Base-by-base conservation (phyloP, 2,113 vertebrate species). In the Tragelaphus strepsiceros region DNA sequence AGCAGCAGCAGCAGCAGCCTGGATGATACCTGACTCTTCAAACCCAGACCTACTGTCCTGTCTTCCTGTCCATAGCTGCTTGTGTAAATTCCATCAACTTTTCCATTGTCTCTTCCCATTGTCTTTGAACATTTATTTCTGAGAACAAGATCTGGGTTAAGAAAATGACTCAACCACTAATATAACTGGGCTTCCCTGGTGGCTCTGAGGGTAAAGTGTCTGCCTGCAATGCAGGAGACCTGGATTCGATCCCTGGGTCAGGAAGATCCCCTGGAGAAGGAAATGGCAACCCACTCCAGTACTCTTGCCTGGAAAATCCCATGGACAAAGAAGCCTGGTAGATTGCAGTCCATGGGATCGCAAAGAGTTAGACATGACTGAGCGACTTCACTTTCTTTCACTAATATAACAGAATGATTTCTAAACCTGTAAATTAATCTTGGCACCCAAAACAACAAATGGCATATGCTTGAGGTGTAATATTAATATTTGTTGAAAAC, bases 41-140 rank as follows among this genome's bases (percentile, higher is more conserved):
- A 92, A 81, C 21, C 24, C 54, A 85, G 12, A 77, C 22, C n/a
- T 84, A 19, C 39, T 95, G 11, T 12, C 32, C n/a, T 51, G 1
- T 87, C 53, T 39, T 89, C 16, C n/a, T n/a, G 10, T 71, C 19
- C 80, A 3, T 71, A 95, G 17, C 67, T 85, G 39, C 84, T 80
- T 67, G 5, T 46, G 1, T 86, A 43, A 74, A 74, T 59, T 78
- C 30, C 51, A 81, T 74, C n/a, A 53, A 89, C 61, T 49, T 97
- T 89, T 59, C 30, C 8, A 8, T 91, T 74, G n/a, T 87, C 54
- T 97, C 82, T 91, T 67, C 26, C 35, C 30, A 11, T 80, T 95
- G 88, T 94, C 88, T 96, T 96, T 95, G 59, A 83, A 87, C 22
- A 56, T 90, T 77, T 97, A 91, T 94, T 89, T 96, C 58, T 93